Evolutionary conservation across 2,797 vertebrate species (phyloP).

Genomic region (Moxostoma hubbsi): DNA sequence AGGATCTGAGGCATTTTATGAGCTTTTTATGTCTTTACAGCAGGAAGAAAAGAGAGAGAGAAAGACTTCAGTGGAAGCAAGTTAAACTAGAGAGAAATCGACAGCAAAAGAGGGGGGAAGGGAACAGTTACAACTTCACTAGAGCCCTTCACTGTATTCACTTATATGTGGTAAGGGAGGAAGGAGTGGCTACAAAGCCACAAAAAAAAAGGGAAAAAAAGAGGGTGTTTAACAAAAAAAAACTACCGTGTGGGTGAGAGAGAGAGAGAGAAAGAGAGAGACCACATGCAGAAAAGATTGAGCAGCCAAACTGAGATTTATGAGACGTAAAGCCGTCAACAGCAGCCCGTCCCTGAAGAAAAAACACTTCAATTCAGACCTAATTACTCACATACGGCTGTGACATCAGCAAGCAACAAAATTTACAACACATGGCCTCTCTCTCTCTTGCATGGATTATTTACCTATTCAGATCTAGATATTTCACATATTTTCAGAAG

Average conservation of each 20-base stretch:
- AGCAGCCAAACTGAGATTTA: conserved; percentile 61
- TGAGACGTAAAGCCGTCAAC: conserved; percentile 62
- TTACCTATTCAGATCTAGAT: neutral
- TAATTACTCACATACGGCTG: conserved; percentile 66
- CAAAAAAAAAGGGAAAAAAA: neutral
- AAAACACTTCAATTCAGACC: conserved; percentile 46
- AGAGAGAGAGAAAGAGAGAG: conserved; percentile 9
- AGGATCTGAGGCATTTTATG: conserved; percentile 42
- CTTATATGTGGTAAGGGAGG: neutral
- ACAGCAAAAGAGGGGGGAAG: neutral
- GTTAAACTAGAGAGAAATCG: neutral
- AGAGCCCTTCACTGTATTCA: neutral
- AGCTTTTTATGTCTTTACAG: conserved; percentile 27
- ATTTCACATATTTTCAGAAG: conserved; percentile 5
- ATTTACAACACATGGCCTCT: conserved; percentile 73
- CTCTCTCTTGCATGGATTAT: neutral
- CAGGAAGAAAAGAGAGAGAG: conserved; percentile 6
- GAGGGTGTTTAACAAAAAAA: neutral
- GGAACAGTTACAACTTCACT: neutral
- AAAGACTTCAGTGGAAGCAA: conserved; percentile 5
- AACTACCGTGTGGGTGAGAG: neutral
- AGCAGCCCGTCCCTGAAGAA: conserved; percentile 47
- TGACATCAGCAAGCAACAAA: conserved; percentile 77
- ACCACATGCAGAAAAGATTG: conserved; percentile 60
- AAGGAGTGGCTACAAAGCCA: conserved; percentile 14